A percentile compares a stretch with the other conserved stretches of the same genome.
phyloP scores from a whole-genome alignment of 2,113 vertebrate genomes.

The Donacobius atricapilla region DNA sequence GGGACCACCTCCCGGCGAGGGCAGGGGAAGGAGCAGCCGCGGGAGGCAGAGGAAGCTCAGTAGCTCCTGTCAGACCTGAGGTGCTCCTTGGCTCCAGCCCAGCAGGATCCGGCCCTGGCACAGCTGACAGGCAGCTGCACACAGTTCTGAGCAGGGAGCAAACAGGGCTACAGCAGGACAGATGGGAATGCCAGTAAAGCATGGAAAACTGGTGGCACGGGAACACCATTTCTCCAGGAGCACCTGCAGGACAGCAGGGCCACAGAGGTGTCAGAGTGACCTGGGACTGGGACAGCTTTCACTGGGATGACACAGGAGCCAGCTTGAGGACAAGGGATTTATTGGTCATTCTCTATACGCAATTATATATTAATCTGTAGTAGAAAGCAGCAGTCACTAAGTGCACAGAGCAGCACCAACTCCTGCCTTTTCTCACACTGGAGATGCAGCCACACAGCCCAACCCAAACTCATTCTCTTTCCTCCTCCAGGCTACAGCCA shows the following conservation, averaged over 20 bases:
- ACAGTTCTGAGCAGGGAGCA: neutral
- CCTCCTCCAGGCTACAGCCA: neutral
- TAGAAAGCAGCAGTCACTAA: conserved; percentile 46
- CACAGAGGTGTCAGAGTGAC: neutral
- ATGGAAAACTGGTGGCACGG: neutral
- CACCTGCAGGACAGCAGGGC: neutral
- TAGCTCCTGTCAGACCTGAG: neutral
- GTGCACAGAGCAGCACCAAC: neutral
- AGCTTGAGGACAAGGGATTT: conserved; percentile 12
- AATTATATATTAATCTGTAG: conserved; percentile 48
- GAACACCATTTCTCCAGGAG: neutral
- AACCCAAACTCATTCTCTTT: neutral
- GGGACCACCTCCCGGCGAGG: neutral
- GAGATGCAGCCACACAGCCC: neutral
- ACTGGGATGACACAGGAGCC: neutral
- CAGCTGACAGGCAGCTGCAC: neutral
- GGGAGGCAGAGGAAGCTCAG: neutral
- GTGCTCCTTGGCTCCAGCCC: neutral
- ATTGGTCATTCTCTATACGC: conserved; percentile 17
- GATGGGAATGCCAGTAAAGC: neutral
- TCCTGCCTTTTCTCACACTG: neutral
- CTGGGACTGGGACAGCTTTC: neutral
- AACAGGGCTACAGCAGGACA: neutral
- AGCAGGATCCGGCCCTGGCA: neutral
- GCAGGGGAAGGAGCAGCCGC: neutral